phyloP scores from a whole-genome alignment of 2,113 vertebrate genomes.

The Herpetotheres cachinnans region DNA sequence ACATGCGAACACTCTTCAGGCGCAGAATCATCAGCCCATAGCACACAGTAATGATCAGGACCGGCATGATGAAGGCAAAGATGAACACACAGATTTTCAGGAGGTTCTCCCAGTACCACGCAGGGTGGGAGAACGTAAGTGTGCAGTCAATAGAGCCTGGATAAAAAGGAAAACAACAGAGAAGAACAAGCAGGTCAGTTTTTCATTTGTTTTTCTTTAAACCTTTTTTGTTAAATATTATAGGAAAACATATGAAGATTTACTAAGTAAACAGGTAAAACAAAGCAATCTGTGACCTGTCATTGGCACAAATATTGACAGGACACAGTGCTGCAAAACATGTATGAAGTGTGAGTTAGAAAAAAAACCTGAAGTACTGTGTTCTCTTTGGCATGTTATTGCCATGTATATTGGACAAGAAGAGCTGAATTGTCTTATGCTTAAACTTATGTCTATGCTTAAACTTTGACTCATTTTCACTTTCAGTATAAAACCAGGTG shows the following conservation, averaged over 20 bases:
- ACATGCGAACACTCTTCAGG: slow-evolving; percentile 95
- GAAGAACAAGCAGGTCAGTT: neutral
- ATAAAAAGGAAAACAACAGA: slow-evolving; percentile 36
- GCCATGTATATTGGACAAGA: neutral
- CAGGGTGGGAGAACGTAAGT: slow-evolving; percentile 89
- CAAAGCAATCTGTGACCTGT: neutral
- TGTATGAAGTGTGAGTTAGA: neutral
- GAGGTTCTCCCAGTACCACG: slow-evolving; percentile 98
- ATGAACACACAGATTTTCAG: slow-evolving; percentile 99
- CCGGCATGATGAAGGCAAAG: slow-evolving; percentile 98
- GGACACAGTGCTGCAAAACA: neutral
- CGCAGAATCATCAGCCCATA: slow-evolving; percentile 98
- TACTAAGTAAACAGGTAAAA: neutral
- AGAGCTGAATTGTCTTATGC: neutral
- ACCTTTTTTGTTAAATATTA: neutral
- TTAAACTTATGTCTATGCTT: no score
- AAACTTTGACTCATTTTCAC: neutral
- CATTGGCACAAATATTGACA: neutral
- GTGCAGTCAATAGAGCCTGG: slow-evolving; percentile 86
- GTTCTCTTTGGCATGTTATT: neutral
- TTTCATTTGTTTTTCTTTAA: neutral
- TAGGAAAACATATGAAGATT: neutral
- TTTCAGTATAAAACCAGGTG: neutral
- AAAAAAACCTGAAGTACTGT: neutral
- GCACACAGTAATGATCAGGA: slow-evolving; percentile 96